These are phyloP conservation scores for Indicator maculatus DNA, from an alignment of 2,113 vertebrate species.

Conservation along the genomic window DNA sequence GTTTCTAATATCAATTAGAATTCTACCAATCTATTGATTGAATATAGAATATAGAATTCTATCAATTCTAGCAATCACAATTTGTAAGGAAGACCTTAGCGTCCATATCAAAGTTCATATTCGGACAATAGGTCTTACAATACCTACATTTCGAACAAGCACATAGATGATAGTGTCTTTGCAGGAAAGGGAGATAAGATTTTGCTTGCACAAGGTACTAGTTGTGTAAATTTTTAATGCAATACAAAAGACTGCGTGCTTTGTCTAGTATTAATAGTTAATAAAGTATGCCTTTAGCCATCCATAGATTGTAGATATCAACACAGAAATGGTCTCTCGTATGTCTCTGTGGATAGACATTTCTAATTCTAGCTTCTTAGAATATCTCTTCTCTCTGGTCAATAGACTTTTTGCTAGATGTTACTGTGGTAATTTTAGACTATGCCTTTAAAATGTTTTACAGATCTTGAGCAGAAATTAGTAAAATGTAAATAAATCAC, in stretches of 20 bases:
- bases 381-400: not conserved
- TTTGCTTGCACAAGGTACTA: not conserved
- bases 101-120: not conserved
- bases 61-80: not conserved
- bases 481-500: no score
- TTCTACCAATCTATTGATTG: no score
- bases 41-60: no score
- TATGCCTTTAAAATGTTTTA: no score
- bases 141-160: not conserved
- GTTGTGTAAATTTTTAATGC: slow-evolving; percentile 33
- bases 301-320: not conserved
- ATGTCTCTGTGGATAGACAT: not conserved
- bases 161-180: not conserved
- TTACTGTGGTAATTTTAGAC: not conserved
- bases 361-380: not conserved
- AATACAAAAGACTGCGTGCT: not conserved
- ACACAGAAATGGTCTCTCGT: not conserved
- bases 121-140: not conserved
- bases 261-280: slow-evolving; percentile 10
- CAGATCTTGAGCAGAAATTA: no score
- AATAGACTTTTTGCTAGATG: not conserved
- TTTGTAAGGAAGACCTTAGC: not conserved
- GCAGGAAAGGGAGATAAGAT: not conserved
- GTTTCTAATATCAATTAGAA: not conserved
- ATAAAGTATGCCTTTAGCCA: not conserved